A percentile compares a stretch with the other conserved stretches of the same genome.
Evolutionary conservation across 2,113 vertebrate genomes (phyloP).

Genomic region (Halcyon senegalensis): DNA sequence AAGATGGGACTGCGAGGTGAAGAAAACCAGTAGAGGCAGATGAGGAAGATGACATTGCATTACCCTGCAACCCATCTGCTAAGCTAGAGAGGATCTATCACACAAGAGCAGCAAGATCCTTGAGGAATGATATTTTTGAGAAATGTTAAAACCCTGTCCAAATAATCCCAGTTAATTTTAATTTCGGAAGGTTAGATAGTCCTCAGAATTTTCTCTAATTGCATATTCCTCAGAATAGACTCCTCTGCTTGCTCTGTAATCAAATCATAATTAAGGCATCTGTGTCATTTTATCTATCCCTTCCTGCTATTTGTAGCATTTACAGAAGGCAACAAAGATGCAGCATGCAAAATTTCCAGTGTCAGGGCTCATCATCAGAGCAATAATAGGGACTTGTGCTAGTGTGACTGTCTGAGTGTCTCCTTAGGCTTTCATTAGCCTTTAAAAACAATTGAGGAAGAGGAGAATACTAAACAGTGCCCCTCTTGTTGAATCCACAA

Average conservation of each 20-base stretch:
- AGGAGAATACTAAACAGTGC: not conserved
- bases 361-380: not conserved
- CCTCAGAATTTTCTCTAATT: conserved; percentile 51
- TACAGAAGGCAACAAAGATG: conserved; percentile 12
- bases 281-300: conserved; percentile 40
- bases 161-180: conserved; percentile 62
- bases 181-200: conserved; percentile 50
- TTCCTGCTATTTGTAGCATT: conserved; percentile 38
- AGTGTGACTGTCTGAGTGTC: not conserved
- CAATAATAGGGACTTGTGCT: not conserved
- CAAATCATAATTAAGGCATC: conserved; percentile 68
- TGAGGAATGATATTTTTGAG: not conserved
- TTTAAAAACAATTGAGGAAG: not conserved
- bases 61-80: conserved; percentile 21
- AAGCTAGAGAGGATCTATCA: not conserved
- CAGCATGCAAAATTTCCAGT: conserved; percentile 4
- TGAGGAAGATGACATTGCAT: not conserved
- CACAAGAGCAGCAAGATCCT: not conserved
- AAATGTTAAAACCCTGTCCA: not conserved
- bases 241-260: conserved; percentile 52
- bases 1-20: not conserved
- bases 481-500: not conserved
- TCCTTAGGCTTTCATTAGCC: conserved; percentile 13
- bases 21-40: not conserved
- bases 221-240: conserved; percentile 55